These are phyloP conservation scores for Hylaea fasciaria DNA, from an alignment of 2,888 invertebrate genomes.

Conservation along the genomic window DNA sequence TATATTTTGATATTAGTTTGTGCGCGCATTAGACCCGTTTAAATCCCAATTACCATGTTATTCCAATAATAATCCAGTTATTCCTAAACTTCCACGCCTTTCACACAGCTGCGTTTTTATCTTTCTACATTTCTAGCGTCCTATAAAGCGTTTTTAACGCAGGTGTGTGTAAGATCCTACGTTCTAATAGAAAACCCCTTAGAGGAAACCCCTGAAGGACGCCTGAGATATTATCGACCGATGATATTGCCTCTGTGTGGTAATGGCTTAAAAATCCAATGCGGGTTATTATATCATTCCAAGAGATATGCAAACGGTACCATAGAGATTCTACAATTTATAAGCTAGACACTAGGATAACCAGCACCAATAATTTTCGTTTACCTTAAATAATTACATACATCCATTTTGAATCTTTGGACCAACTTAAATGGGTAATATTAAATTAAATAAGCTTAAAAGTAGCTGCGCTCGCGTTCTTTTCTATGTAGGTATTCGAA, in stretches of 20 bases:
- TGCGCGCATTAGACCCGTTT: too few relatives aligned
- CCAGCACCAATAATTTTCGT: constrained; percentile 21
- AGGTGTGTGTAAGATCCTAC: too few relatives aligned
- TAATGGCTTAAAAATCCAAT: not conserved
- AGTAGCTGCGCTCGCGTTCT: too few relatives aligned
- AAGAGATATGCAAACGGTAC: not conserved
- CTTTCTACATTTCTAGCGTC: not conserved
- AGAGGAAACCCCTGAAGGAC: too few relatives aligned
- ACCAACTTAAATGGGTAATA: not conserved
- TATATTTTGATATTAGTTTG: too few relatives aligned
- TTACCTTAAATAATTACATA: constrained; percentile 30
- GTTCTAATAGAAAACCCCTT: too few relatives aligned
- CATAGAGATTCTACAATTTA: constrained; percentile 15
- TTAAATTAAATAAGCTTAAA: not conserved
- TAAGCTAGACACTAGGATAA: constrained; percentile 9
- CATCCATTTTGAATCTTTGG: not conserved
- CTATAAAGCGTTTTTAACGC: not conserved
- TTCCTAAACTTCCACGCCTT: too few relatives aligned
- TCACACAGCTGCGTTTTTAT: not conserved
- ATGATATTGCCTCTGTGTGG: too few relatives aligned
- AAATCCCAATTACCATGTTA: too few relatives aligned
- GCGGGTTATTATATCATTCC: not conserved
- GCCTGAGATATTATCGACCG: too few relatives aligned
- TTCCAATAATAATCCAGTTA: too few relatives aligned
- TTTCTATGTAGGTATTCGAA: too few relatives aligned